Conservation (phyloP, 2,113 vertebrate genomes). For the Podilymbus podiceps region DNA sequence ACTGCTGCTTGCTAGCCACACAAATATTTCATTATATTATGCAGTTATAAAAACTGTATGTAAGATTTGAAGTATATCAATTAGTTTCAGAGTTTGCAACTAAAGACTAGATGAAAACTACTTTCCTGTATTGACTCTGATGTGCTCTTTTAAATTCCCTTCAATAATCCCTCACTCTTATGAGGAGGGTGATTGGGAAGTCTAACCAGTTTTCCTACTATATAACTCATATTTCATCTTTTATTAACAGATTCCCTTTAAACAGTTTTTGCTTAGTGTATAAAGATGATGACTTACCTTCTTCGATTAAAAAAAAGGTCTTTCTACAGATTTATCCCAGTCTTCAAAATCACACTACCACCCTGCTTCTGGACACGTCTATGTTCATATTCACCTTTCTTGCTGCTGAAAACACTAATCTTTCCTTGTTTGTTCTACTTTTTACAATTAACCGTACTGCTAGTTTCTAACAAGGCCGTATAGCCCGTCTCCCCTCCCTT, state of each 20-base stretch:
- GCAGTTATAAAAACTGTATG: not conserved
- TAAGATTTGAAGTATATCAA: not conserved
- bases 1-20: not conserved
- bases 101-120: not conserved
- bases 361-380: not conserved
- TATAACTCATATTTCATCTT: not conserved
- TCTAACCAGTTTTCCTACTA: not conserved
- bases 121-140: not conserved
- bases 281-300: not conserved
- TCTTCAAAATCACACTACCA: not conserved
- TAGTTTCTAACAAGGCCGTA: no score
- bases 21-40: not conserved
- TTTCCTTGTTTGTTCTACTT: not conserved
- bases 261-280: not conserved
- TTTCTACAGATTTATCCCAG: not conserved
- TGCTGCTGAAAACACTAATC: no score
- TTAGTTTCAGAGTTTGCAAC: not conserved
- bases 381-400: not conserved
- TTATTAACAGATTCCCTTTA: not conserved
- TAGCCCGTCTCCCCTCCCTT: rapidly evolving
- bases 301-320: not conserved
- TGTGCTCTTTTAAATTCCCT: not conserved
- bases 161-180: not conserved
- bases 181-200: not conserved
- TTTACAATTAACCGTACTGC: rapidly evolving